Evolutionary conservation across 35 echinoderm and acorn worm genomes (phyloP).

Genomic region (Hemicentrotus pulcherrimus): DNA sequence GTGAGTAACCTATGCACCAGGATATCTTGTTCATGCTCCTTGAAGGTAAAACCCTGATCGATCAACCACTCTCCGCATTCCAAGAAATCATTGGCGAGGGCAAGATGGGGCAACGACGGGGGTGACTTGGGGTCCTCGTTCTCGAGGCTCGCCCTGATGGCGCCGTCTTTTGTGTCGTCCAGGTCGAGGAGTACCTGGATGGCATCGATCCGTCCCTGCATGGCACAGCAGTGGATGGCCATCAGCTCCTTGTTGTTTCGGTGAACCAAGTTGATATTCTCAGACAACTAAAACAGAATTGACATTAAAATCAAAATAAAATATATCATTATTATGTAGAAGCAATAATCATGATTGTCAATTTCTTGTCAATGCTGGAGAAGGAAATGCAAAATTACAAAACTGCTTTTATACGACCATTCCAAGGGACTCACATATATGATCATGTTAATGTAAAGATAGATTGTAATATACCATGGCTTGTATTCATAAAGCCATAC

Average conservation of each 20-base stretch:
- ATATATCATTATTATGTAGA: no score
- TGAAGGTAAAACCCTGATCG: conserved; percentile 82
- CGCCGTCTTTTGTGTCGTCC: conserved; percentile 54
- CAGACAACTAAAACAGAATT: conserved; percentile 56
- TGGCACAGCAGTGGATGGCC: conserved; percentile 98
- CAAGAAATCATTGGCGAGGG: conserved; percentile 92
- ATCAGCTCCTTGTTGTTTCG: conserved; percentile 89
- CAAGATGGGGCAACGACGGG: conserved; percentile 79
- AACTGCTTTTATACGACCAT: no score
- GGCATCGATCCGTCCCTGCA: conserved; percentile 92
- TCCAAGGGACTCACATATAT: no score
- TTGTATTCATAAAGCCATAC: no score
- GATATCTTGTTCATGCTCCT: conserved; percentile 89
- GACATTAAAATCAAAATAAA: neutral
- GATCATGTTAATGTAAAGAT: no score
- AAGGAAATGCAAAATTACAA: no score
- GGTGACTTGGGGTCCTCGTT: conserved; percentile 73
- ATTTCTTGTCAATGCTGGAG: no score
- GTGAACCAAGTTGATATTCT: conserved; percentile 81
- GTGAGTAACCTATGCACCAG: conserved; percentile 86
- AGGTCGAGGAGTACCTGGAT: conserved; percentile 78
- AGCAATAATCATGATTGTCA: no score
- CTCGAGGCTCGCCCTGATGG: conserved; percentile 51
- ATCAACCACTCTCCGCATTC: conserved; percentile 87
- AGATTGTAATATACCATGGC: no score